Base-by-base conservation (phyloP, 2,797 vertebrate genomes). In the Eulemur rubriventer region DNA sequence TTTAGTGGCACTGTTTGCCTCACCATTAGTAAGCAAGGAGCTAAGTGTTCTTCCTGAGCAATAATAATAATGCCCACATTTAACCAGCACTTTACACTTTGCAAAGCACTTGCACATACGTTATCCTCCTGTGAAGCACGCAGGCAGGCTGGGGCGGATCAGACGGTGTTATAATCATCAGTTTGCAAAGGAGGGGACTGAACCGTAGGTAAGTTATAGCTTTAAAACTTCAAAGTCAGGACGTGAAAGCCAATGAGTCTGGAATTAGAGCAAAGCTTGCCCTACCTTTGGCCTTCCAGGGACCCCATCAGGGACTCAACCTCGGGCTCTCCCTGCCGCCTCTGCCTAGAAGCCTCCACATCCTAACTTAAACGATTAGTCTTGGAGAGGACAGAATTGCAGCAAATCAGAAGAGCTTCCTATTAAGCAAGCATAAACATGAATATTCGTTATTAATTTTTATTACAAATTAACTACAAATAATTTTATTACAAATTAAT, bases 1-100 rank as follows among this genome's bases (percentile, higher is more conserved):
- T 96, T 97, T 98, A 98, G 96, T 98, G 91, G 93, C 38, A 89
- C 88, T 95, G 84, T 97, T 98, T 98, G 97, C 97, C 97, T 96
- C 92, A 89, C 96, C 96, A 96, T 98, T 98, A 97, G 94, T 86
- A 92, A 97, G 91, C 94, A 95, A 90, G 89, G 96, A 97, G 96
- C 96, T 98, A 97, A 97, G 96, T 96, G 96, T 97, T 97, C 96
- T 94, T 97, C 67, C 67, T 61, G 86, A 89, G 79, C 81, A 97
- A 89, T 91, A 96, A 96, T 78, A 94, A 96, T 93, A 88, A 95
- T 84, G 43, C 22, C 81, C 82, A 94, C 89, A 52, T 96, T 97
- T 97, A 96, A 95, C 89, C 52, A 95, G 96, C 95, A 95, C 75
- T 97, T 97, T 79, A 89, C 93, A 72, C 78, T 83, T 46, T 63